phyloP scores from a whole-genome alignment of 2,797 vertebrate genomes.

The Oreochromis mossambicus region DNA sequence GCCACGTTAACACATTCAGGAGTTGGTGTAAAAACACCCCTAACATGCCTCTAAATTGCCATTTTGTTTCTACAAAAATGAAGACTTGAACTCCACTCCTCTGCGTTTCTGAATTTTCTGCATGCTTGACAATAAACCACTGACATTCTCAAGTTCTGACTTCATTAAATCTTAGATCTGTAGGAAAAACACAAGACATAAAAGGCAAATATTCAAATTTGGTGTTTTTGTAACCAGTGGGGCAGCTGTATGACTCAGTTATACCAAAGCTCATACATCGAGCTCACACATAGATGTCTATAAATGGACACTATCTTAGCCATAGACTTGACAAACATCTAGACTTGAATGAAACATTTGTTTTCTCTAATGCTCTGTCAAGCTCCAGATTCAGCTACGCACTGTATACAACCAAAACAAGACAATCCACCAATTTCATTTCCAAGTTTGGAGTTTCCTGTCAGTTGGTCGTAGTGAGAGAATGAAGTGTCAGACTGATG shows the following conservation, averaged over 20 bases:
- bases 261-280: accelerated
- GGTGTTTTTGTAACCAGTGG: neutral
- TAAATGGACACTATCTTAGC: neutral
- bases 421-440: neutral
- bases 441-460: neutral
- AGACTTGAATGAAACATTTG: neutral
- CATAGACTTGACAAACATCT: neutral
- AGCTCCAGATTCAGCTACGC: neutral
- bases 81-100: accelerated
- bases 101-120: neutral
- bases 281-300: accelerated
- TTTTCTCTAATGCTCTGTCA: neutral
- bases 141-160: neutral
- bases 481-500: neutral
- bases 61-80: neutral
- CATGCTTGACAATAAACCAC: neutral
- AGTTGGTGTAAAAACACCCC: neutral
- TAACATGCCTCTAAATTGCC: accelerated
- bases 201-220: neutral
- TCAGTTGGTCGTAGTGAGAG: neutral
- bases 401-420: neutral
- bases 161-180: neutral
- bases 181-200: neutral
- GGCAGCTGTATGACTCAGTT: neutral
- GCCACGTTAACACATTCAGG: neutral